Base-by-base conservation (phyloP, 2,797 vertebrate genomes). In the Leucoraja ocellata region DNA sequence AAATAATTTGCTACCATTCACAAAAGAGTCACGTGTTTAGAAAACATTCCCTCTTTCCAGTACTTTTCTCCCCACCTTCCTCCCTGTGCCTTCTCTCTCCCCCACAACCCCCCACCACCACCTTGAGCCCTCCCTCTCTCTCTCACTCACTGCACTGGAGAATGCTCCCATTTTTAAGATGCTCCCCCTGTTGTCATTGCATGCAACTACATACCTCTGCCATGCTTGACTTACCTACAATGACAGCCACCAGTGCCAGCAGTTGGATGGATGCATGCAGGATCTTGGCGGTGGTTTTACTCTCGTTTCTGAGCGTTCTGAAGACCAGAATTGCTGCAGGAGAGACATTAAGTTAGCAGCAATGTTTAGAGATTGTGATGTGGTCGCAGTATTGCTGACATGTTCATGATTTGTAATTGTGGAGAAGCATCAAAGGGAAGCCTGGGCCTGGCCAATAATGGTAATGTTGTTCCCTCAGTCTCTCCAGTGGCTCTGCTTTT, bases 271-370 rank as follows among this genome's bases (percentile, higher is more conserved):
- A n/a, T 0, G 96, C 98, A 0, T 99, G 99, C 80, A 99, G 97
- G 0, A 96, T 32, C 95, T 98, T 99, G 16, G 97, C 96, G 0
- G 97, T 97, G 78, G 96, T 97, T 93, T 98, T 99, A 71, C 96
- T 94, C 94, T 99, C 98, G 0, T 97, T 97, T 93, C 97, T 96
- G 95, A 99, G 99, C 58, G 98, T 97, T 0, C 99, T 97, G 95
- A 98, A 98, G n/a, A 99, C 98, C 95, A 99, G 96, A 91, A 99
- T 97, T 46, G 98, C 98, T 99, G 95, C 1, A 39, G 21, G 88
- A 74, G 65, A 46, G 63, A 80, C 63, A 93, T 7, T 80, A 13
- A 7, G 23, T 79, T 46, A 21, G 39, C 58, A 63, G 76, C 28
- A 13, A 61, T 25, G 32, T 5, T 25, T 65, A 80, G 61, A 36